Percentiles rank a stretch among this genome's conserved stretches.
Evolutionary conservation across 2,888 invertebrate species (phyloP).

Genomic region (Polymixis flavicincta): DNA sequence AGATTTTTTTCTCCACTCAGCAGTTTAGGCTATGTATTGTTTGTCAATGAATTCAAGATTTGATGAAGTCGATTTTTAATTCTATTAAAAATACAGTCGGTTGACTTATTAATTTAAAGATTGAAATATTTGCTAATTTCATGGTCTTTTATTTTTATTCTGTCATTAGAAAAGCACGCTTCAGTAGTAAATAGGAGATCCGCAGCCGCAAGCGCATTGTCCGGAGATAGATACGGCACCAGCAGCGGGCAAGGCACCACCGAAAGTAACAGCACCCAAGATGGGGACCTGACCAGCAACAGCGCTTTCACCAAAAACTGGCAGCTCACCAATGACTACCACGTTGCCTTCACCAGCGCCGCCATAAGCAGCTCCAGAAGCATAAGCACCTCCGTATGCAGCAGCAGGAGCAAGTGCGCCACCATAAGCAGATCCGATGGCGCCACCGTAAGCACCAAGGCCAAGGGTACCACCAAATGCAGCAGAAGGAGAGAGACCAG

Average conservation of each 20-base stretch:
- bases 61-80: no score
- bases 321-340: conserved; percentile 68
- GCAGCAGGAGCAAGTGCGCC: conserved; percentile 1
- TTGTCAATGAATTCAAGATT: no score
- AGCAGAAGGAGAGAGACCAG: not conserved
- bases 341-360: conserved; percentile 71
- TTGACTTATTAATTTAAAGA: not conserved
- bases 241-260: conserved; percentile 38
- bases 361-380: conserved; percentile 21
- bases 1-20: not conserved
- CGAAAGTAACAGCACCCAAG: conserved; percentile 66
- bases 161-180: not conserved
- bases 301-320: conserved; percentile 49
- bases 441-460: not conserved
- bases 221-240: conserved; percentile 50
- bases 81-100: no score
- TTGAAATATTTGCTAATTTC: not conserved
- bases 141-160: not conserved
- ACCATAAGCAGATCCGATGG: conserved; percentile 3
- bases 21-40: no score
- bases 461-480: not conserved
- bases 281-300: conserved; percentile 67
- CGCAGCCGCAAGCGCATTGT: conserved; percentile 49
- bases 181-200: conserved; percentile 9
- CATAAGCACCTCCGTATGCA: conserved; percentile 16